These are phyloP conservation scores for Caranx melampygus DNA, from an alignment of 2,113 vertebrate genomes.

Conservation along the genomic window DNA sequence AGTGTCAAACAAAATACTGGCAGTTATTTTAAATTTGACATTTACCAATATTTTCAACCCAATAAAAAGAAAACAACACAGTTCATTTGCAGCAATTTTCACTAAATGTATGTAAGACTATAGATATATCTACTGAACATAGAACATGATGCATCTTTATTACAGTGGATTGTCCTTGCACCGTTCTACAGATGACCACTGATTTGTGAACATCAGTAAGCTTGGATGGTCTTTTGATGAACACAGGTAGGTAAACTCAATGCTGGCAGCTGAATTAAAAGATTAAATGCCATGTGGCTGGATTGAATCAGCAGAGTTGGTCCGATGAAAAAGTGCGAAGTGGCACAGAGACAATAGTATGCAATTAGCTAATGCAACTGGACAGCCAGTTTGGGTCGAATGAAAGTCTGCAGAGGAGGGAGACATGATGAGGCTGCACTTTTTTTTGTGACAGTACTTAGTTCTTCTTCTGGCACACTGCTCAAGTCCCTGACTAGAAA, in stretches of 20 bases:
- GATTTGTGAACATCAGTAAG: not conserved
- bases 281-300: not conserved
- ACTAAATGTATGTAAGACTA: too few species aligned
- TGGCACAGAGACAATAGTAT: constrained; percentile 40
- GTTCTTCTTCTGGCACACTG: constrained; percentile 54
- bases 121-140: too few species aligned
- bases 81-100: not conserved
- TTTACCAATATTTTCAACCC: too few species aligned
- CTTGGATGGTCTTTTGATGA: not conserved
- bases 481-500: constrained; percentile 34
- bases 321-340: constrained; percentile 46
- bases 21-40: too few species aligned
- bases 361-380: constrained; percentile 76
- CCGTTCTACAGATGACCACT: not conserved
- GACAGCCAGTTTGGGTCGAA: constrained; percentile 49
- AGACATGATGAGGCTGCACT: constrained; percentile 71
- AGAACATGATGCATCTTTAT: not conserved
- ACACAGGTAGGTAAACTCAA: not conserved
- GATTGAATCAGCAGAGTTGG: constrained; percentile 44
- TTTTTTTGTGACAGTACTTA: constrained; percentile 56
- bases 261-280: not conserved
- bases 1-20: too few species aligned
- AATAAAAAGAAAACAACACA: not conserved
- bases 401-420: constrained; percentile 40
- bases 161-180: not conserved